Conservation (phyloP, 2,888 invertebrate genomes). For the Microctonus hyperodae region DNA sequence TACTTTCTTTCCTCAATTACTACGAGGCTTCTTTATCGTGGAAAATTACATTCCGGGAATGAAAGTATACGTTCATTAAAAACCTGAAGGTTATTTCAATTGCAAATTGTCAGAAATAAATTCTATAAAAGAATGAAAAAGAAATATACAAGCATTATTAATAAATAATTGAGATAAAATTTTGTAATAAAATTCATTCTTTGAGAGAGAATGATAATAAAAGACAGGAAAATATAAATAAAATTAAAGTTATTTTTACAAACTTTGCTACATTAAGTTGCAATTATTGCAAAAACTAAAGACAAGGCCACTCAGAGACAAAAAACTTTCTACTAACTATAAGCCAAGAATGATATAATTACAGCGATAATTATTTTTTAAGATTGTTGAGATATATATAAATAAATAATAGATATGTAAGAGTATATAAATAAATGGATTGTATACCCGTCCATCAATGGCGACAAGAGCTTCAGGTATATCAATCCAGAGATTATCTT, state of each 20-base stretch:
- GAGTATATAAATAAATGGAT: not conserved
- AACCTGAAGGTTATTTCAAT: not conserved
- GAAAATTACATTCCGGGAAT: not conserved
- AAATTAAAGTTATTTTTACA: not conserved
- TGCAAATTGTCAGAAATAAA: not conserved
- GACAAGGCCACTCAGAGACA: not conserved
- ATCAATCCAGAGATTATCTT: conserved; percentile 45
- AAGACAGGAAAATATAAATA: too few species aligned
- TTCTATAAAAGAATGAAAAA: not conserved
- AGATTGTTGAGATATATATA: not conserved
- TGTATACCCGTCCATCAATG: conserved; percentile 68
- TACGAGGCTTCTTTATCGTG: not conserved
- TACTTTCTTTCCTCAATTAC: conserved; percentile 4
- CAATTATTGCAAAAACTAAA: not conserved
- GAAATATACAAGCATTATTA: too few species aligned
- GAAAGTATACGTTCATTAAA: conserved; percentile 7
- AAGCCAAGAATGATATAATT: conserved; percentile 15
- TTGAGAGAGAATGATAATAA: not conserved
- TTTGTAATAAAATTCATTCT: too few species aligned
- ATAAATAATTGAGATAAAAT: too few species aligned
- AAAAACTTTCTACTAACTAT: conserved; percentile 15
- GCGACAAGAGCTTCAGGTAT: conserved; percentile 70
- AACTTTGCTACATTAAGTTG: not conserved
- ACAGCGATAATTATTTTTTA: not conserved
- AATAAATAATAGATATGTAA: not conserved